phyloP scores from a whole-genome alignment of 1,140 invertebrate species.

The honey bee (Apis mellifera) region DNA sequence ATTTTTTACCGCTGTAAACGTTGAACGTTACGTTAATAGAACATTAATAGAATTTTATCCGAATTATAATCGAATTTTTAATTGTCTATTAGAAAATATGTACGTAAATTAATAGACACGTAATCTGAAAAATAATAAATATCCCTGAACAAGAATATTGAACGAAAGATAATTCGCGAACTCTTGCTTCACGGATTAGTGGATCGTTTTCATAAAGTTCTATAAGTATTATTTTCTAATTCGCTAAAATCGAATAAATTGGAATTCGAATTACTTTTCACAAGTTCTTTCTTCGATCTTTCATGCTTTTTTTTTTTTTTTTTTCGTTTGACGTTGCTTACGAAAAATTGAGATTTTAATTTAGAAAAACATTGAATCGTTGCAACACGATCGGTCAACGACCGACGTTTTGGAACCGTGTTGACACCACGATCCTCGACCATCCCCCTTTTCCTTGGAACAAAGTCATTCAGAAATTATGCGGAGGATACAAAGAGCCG shows the following conservation, averaged over 20 bases:
- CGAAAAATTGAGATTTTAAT: neutral
- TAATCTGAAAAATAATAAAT: no score
- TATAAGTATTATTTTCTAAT: no score
- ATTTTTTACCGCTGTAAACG: neutral
- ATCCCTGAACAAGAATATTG: no score
- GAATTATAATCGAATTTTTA: no score
- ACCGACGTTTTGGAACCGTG: conserved; percentile 45
- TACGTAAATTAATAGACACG: no score
- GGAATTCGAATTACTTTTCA: neutral
- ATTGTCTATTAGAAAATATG: no score
- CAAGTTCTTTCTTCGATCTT: conserved; percentile 2
- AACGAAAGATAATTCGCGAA: no score
- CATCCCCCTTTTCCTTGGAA: neutral
- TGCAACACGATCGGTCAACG: conserved; percentile 4
- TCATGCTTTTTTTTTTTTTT: rapidly evolving
- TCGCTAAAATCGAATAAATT: no score
- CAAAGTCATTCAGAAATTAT: conserved; percentile 10
- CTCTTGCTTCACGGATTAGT: no score
- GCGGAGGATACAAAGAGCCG: neutral
- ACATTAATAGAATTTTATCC: no score
- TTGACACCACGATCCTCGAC: conserved; percentile 14
- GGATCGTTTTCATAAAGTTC: no score
- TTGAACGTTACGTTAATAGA: neutral
- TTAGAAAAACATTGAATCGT: neutral
- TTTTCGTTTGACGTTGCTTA: no score